phyloP scores from a whole-genome alignment of 2,888 invertebrate species.

The Allolobophora icterica region DNA sequence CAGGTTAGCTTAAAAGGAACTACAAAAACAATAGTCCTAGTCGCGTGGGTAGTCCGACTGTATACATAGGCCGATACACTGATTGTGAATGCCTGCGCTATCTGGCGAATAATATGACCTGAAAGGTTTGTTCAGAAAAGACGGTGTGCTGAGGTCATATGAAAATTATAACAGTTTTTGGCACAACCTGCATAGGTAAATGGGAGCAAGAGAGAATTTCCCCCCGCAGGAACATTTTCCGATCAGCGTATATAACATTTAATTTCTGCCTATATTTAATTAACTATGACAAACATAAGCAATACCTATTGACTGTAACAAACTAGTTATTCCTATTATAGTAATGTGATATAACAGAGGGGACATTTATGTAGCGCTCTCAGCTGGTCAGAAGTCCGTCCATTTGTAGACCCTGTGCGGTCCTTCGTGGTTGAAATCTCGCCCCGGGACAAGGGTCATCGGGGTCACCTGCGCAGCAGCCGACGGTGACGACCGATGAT shows the following conservation, averaged over 20 bases:
- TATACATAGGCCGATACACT: too few species aligned
- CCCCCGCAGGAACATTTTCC: too few species aligned
- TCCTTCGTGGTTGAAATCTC: slow-evolving; percentile 51
- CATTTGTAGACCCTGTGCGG: slow-evolving; percentile 50
- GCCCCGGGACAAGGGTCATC: slow-evolving; percentile 49
- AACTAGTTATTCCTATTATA: background rate
- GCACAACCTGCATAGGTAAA: background rate
- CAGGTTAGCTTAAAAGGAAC: too few species aligned
- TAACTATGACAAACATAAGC: background rate
- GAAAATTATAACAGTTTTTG: background rate
- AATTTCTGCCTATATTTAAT: background rate
- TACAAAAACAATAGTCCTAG: too few species aligned
- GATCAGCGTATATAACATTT: too few species aligned
- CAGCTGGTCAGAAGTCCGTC: slow-evolving; percentile 48
- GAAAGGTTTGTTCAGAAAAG: background rate
- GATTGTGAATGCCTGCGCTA: background rate
- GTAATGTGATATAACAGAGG: background rate
- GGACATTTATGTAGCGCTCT: background rate
- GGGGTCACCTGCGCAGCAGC: background rate
- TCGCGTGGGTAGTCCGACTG: too few species aligned
- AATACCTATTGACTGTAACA: background rate
- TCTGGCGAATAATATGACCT: background rate
- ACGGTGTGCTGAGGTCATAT: background rate
- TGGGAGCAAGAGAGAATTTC: background rate
- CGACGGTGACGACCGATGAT: background rate